These are phyloP conservation scores for Propsilocerus akamusi DNA, from an alignment of 1,140 invertebrate genomes.

Conservation along the genomic window DNA sequence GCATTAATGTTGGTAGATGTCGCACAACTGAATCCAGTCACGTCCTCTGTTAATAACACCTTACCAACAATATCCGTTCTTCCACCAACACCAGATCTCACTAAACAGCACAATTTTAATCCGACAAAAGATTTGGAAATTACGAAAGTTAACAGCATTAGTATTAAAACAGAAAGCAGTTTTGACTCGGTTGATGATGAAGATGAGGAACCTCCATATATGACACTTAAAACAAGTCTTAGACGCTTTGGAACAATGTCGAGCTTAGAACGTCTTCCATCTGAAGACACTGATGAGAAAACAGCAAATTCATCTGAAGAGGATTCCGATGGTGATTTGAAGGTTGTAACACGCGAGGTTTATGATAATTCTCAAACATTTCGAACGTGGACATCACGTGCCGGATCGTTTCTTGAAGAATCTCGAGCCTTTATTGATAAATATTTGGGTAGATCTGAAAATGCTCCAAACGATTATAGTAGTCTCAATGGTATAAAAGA, in stretches of 20 bases:
- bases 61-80: constrained; percentile 52
- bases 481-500: constrained; percentile 20
- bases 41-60: constrained; percentile 36
- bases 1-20: constrained; percentile 41
- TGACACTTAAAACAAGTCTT: constrained; percentile 30
- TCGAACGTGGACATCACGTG: constrained; percentile 53
- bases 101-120: constrained; percentile 5
- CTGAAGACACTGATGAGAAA: constrained; percentile 34
- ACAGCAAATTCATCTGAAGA: constrained; percentile 13
- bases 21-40: constrained; percentile 39
- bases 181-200: constrained; percentile 29
- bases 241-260: constrained; percentile 53
- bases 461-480: background rate
- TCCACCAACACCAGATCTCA: constrained; percentile 50
- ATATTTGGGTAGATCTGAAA: constrained; percentile 22
- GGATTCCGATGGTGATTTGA: constrained; percentile 14
- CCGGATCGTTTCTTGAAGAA: constrained; percentile 48
- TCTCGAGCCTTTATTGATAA: constrained; percentile 27
- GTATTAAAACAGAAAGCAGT: background rate
- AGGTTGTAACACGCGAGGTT: constrained; percentile 19
- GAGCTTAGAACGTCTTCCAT: constrained; percentile 44
- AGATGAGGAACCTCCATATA: constrained; percentile 33
- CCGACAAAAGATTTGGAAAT: background rate
- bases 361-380: constrained; percentile 23
- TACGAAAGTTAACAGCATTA: background rate